These are phyloP conservation scores for Luidia sarsii DNA, from an alignment of 53 echinoderm and acorn worm species.

Conservation along the genomic window DNA sequence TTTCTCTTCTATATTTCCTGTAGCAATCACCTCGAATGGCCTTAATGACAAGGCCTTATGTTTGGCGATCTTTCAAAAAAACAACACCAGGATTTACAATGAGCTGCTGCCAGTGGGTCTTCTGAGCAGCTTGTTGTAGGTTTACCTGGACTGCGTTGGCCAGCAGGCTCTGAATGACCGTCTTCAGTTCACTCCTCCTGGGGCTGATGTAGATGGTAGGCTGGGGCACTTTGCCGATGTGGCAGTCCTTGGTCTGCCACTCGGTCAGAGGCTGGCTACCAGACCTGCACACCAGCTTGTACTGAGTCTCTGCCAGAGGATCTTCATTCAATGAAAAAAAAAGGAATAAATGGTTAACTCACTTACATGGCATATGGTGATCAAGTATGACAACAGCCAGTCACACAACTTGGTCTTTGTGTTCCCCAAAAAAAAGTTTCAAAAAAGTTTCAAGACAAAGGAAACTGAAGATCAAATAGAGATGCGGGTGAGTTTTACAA, in stretches of 20 bases:
- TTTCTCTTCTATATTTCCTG: too few relatives aligned
- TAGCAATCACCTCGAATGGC: too few relatives aligned
- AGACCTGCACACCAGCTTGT: constrained; percentile 69
- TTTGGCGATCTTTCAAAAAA: too few relatives aligned
- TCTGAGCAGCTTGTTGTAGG: too few relatives aligned
- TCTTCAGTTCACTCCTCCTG: not conserved
- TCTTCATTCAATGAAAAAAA: not conserved
- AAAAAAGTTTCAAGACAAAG: not conserved
- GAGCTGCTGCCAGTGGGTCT: too few relatives aligned
- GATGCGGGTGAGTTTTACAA: too few relatives aligned
- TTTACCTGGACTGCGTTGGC: constrained; percentile 44
- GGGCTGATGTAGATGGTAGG: constrained; percentile 58
- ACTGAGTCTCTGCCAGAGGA: constrained; percentile 11
- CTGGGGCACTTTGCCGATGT: constrained; percentile 40
- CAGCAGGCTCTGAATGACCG: constrained; percentile 11
- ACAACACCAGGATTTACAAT: too few relatives aligned
- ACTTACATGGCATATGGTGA: not conserved
- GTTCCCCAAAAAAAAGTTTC: too few relatives aligned
- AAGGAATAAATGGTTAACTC: not conserved
- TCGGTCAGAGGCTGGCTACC: constrained; percentile 61
- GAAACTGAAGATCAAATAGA: too few relatives aligned
- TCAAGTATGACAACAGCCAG: not conserved
- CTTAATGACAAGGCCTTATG: too few relatives aligned
- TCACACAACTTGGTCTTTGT: not conserved
- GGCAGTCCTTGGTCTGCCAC: constrained; percentile 56